A percentile compares a stretch with the other conserved stretches of the same genome.
Conservation (phyloP, 2,113 vertebrate species). For the Neodontobutis hainanensis region DNA sequence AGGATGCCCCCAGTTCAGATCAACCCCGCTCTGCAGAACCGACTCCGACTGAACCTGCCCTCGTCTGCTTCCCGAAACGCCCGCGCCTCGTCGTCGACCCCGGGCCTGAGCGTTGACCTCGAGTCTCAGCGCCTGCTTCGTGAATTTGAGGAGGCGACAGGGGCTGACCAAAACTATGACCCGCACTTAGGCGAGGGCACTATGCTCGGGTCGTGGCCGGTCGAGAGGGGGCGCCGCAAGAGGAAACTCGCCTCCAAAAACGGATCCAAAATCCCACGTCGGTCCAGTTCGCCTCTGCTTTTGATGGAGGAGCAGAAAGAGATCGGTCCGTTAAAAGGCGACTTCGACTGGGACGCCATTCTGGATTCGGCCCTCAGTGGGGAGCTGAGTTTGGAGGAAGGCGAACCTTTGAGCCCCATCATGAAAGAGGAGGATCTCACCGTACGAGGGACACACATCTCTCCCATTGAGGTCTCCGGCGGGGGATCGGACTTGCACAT, state of each 20-base stretch:
- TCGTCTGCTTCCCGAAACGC: background rate
- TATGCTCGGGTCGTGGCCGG: slow-evolving; percentile 72
- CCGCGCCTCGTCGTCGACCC: slow-evolving; percentile 8
- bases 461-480: slow-evolving; percentile 22
- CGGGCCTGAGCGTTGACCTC: slow-evolving; percentile 61
- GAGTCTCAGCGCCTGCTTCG: slow-evolving; percentile 86
- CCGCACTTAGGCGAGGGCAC: slow-evolving; percentile 57
- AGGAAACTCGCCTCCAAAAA: slow-evolving; percentile 78
- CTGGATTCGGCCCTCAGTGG: slow-evolving; percentile 83
- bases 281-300: slow-evolving; percentile 82
- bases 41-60: slow-evolving; percentile 48
- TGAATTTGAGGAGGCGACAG: slow-evolving; percentile 87
- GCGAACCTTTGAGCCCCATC: slow-evolving; percentile 80
- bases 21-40: slow-evolving; percentile 82
- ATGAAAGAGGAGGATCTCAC: slow-evolving; percentile 78
- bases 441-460: slow-evolving; percentile 70
- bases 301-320: slow-evolving; percentile 84
- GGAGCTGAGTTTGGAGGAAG: slow-evolving; percentile 86
- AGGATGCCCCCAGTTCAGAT: slow-evolving; percentile 86
- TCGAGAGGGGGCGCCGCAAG: slow-evolving; percentile 75
- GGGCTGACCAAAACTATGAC: slow-evolving; percentile 78
- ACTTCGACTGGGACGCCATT: slow-evolving; percentile 95
- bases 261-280: slow-evolving; percentile 71
- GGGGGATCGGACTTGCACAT: slow-evolving; percentile 49
- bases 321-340: slow-evolving; percentile 88